Evolutionary conservation across 2,797 vertebrate genomes (phyloP).

Genomic region (Carapus acus): DNA sequence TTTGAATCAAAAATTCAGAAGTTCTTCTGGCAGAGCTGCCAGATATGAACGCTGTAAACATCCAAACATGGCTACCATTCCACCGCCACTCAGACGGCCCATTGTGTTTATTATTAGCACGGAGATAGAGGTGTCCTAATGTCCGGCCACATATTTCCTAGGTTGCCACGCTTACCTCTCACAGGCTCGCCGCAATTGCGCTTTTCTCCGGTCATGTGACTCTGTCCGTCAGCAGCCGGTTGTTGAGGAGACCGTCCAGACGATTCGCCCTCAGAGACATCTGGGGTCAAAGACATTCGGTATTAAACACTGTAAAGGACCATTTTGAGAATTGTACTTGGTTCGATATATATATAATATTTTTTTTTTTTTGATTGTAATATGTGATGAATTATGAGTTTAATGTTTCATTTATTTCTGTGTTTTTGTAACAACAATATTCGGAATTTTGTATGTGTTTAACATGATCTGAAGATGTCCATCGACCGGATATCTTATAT

Average conservation of each 20-base stretch:
- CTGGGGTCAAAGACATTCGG: slow-evolving; percentile 64
- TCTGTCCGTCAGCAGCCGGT: slow-evolving; percentile 65
- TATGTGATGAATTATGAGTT: too few species aligned
- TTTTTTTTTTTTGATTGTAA: too few species aligned
- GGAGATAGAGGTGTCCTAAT: slow-evolving; percentile 32
- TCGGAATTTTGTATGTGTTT: slow-evolving; percentile 20
- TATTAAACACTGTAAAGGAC: slow-evolving; percentile 12
- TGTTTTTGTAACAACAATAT: too few species aligned
- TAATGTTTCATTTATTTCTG: too few species aligned
- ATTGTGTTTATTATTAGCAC: slow-evolving; percentile 52
- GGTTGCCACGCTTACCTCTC: slow-evolving; percentile 80
- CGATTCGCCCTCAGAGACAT: slow-evolving; percentile 70
- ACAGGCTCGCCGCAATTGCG: slow-evolving; percentile 74
- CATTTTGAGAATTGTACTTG: too few species aligned
- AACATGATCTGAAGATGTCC: too few species aligned
- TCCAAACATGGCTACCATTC: slow-evolving; percentile 18
- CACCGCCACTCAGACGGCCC: slow-evolving; percentile 30
- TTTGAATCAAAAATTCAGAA: too few species aligned
- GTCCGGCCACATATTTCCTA: slow-evolving; percentile 44
- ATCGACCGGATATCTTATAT: too few species aligned
- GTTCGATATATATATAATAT: too few species aligned
- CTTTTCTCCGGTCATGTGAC: slow-evolving; percentile 70
- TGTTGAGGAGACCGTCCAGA: slow-evolving; percentile 65
- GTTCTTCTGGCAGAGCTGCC: not conserved
- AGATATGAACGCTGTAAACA: slow-evolving; percentile 23